These are phyloP conservation scores for Tachysurus fulvidraco DNA, from an alignment of 2,113 vertebrate species.

Conservation along the genomic window DNA sequence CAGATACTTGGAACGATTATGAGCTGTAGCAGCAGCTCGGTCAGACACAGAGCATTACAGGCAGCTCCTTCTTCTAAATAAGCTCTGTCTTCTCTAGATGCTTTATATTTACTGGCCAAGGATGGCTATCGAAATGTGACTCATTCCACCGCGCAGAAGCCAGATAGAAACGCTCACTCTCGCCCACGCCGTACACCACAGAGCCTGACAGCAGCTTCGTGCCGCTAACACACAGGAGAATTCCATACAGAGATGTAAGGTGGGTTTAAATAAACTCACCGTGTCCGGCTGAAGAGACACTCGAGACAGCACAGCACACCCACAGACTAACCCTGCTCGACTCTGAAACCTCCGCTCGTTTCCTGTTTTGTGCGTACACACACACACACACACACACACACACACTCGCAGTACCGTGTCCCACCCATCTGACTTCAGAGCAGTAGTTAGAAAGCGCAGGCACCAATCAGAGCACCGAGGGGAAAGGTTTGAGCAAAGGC, in stretches of 20 bases:
- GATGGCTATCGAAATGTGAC: slow-evolving; percentile 22
- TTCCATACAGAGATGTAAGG: slow-evolving; percentile 6
- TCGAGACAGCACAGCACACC: slow-evolving; percentile 31
- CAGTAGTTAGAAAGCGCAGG: slow-evolving; percentile 50
- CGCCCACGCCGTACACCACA: slow-evolving; percentile 23
- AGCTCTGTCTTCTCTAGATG: slow-evolving; percentile 9
- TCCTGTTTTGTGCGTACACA: slow-evolving; percentile 52
- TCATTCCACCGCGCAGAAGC: slow-evolving; percentile 23
- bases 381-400: slow-evolving; percentile 18
- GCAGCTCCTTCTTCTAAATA: background rate
- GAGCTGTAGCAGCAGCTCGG: background rate
- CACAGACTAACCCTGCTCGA: slow-evolving; percentile 34
- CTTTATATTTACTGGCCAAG: background rate
- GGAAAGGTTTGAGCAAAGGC: slow-evolving; percentile 50
- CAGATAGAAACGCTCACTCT: slow-evolving; percentile 19
- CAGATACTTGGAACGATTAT: background rate
- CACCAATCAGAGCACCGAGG: slow-evolving; percentile 57
- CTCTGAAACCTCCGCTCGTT: slow-evolving; percentile 52
- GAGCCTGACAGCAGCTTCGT: slow-evolving; percentile 22
- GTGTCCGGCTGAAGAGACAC: slow-evolving; percentile 13
- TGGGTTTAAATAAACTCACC: slow-evolving; percentile 39
- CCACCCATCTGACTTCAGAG: slow-evolving; percentile 32
- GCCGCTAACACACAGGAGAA: background rate
- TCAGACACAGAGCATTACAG: background rate
- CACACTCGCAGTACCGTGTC: background rate